These are phyloP conservation scores for Astyanax mexicanus DNA, from an alignment of 2,797 vertebrate species.

Conservation along the genomic window DNA sequence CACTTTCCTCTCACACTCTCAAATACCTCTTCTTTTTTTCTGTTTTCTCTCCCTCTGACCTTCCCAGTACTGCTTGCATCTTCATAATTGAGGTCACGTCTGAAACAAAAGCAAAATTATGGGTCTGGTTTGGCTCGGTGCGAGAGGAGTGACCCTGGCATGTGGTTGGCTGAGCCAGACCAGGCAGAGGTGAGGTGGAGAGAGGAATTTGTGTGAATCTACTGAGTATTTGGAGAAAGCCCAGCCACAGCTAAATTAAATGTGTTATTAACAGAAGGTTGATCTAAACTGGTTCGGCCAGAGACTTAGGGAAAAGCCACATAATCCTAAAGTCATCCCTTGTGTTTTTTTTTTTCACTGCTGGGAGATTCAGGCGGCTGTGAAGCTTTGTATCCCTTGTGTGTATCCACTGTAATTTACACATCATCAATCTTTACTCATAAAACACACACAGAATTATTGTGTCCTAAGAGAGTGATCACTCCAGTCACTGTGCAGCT, in stretches of 20 bases:
- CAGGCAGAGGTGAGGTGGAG: slow-evolving; percentile 79
- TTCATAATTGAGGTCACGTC: slow-evolving; percentile 83
- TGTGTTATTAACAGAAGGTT: slow-evolving; percentile 75
- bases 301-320: slow-evolving; percentile 63
- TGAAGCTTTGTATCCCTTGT: slow-evolving; percentile 46
- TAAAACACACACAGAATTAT: slow-evolving; percentile 28
- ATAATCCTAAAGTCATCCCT: slow-evolving; percentile 65
- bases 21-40: slow-evolving; percentile 47
- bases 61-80: slow-evolving; percentile 75
- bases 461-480: slow-evolving; percentile 37
- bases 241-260: slow-evolving; percentile 82
- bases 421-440: slow-evolving; percentile 67
- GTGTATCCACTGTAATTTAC: slow-evolving; percentile 65
- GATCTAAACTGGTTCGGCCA: slow-evolving; percentile 71
- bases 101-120: slow-evolving; percentile 89
- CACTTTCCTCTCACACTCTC: background rate
- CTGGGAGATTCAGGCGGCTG: slow-evolving; percentile 50
- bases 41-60: slow-evolving; percentile 68
- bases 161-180: slow-evolving; percentile 80
- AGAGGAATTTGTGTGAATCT: slow-evolving; percentile 81
- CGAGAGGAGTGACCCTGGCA: slow-evolving; percentile 80
- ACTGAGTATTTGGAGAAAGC: slow-evolving; percentile 78
- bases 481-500: background rate
- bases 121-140: slow-evolving; percentile 82
- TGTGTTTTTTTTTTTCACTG: slow-evolving; percentile 66